phyloP scores from a whole-genome alignment of 2,888 invertebrate species.

The Acrocera orbiculus region DNA sequence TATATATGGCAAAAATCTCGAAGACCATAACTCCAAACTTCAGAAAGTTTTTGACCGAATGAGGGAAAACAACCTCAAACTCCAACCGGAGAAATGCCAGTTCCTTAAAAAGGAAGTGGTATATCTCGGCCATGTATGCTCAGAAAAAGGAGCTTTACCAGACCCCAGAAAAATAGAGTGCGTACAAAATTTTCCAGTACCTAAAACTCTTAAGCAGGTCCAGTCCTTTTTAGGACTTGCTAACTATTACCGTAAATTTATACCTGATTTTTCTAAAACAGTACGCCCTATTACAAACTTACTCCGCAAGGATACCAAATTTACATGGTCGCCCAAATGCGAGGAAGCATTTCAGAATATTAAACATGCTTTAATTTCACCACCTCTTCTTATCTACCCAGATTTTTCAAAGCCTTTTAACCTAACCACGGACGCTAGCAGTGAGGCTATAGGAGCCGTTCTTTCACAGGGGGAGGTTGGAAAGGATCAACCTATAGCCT shows the following conservation, averaged over 20 bases:
- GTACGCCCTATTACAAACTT: neutral
- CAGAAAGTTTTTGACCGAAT: no score
- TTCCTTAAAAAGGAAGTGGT: no score
- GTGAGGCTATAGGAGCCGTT: no score
- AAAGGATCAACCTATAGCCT: no score
- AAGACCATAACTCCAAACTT: no score
- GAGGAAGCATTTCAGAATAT: slow-evolving; percentile 10
- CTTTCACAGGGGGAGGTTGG: no score
- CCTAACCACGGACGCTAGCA: slow-evolving; percentile 18
- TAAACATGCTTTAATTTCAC: neutral
- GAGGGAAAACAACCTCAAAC: no score
- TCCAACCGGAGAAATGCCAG: no score
- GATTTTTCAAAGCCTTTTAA: slow-evolving; percentile 9
- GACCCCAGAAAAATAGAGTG: slow-evolving; percentile 14
- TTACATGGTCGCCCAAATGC: slow-evolving; percentile 7
- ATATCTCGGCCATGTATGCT: neutral
- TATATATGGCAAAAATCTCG: no score
- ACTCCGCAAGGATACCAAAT: neutral
- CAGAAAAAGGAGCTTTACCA: neutral
- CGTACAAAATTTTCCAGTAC: slow-evolving; percentile 14
- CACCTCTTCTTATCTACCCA: neutral
- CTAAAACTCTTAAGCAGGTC: neutral
- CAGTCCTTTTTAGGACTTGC: slow-evolving; percentile 5
- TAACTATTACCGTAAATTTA: slow-evolving; percentile 7
- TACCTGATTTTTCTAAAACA: slow-evolving; percentile 5